Conservation (phyloP, 2,797 vertebrate genomes). For the Adrianichthys oophorus region DNA sequence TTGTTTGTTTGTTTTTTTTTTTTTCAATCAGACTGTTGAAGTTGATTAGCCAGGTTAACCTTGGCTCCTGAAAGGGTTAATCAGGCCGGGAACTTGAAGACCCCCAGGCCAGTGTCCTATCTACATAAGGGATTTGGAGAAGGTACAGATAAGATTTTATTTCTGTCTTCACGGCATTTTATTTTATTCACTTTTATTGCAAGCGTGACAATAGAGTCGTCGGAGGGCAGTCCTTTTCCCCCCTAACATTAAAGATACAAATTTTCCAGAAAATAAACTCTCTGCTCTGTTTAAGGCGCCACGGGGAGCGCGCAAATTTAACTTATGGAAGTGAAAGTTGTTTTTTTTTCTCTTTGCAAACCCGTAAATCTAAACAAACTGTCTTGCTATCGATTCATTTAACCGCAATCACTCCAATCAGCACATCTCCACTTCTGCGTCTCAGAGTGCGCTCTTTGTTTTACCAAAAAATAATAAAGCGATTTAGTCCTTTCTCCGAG, state of each 20-base stretch:
- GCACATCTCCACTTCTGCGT: constrained; percentile 86
- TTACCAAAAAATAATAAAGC: constrained; percentile 95
- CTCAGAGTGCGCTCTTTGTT: constrained; percentile 86
- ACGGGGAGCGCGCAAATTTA: constrained; percentile 5
- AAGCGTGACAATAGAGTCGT: constrained; percentile 14
- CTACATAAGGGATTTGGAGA: constrained; percentile 77
- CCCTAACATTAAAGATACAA: neutral
- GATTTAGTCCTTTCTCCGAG: constrained; percentile 87
- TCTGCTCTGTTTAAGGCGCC: neutral
- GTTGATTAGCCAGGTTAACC: constrained; percentile 86
- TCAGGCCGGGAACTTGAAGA: constrained; percentile 81
- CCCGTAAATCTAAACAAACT: constrained; percentile 69
- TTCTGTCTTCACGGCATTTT: neutral
- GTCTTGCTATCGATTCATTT: constrained; percentile 86
- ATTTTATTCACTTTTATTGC: constrained; percentile 18
- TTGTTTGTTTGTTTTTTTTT: constrained; percentile 37
- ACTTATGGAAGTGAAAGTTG: constrained; percentile 39
- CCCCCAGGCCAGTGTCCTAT: constrained; percentile 81
- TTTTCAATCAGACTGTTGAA: constrained; percentile 76
- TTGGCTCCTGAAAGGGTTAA: constrained; percentile 87
- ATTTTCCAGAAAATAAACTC: neutral
- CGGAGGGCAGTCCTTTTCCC: neutral
- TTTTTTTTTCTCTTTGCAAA: constrained; percentile 26
- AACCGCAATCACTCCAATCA: constrained; percentile 89
- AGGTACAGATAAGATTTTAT: constrained; percentile 79